Percentiles rank a stretch among this genome's conserved stretches.
These are phyloP conservation scores for Drosophila hydei DNA, from an alignment of 1,140 invertebrate genomes.

Conservation along the genomic window DNA sequence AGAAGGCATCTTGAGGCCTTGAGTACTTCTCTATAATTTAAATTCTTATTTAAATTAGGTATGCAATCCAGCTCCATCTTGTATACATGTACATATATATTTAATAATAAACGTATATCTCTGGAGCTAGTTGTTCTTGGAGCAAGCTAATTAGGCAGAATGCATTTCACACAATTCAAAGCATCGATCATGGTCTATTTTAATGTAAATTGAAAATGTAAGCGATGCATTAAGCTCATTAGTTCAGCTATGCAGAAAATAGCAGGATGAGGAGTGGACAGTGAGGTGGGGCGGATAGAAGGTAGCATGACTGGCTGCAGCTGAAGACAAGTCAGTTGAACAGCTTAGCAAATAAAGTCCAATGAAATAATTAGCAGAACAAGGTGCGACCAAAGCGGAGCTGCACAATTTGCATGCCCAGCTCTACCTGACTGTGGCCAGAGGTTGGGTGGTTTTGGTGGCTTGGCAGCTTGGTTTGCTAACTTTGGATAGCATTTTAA, in stretches of 20 bases:
- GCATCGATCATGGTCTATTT: constrained; percentile 27
- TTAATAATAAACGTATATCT: too few relatives aligned
- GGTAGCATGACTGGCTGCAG: background rate
- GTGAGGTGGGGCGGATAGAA: background rate
- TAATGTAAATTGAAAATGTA: constrained; percentile 26
- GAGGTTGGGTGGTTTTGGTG: background rate
- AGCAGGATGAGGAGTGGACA: background rate
- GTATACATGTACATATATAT: too few relatives aligned
- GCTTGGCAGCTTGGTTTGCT: background rate
- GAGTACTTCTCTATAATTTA: too few relatives aligned
- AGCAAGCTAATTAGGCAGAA: background rate
- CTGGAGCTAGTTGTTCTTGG: background rate
- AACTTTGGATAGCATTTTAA: constrained; percentile 62
- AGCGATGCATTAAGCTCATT: constrained; percentile 57
- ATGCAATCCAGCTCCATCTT: too few relatives aligned
- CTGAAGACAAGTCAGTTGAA: constrained; percentile 46
- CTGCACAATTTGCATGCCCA: constrained; percentile 57
- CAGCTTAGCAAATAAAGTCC: constrained; percentile 61
- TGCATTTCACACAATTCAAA: constrained; percentile 2
- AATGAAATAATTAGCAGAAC: constrained; percentile 74
- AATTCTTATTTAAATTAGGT: too few relatives aligned
- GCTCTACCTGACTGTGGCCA: constrained; percentile 19
- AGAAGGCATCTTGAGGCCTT: too few relatives aligned
- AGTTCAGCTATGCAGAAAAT: constrained; percentile 63
- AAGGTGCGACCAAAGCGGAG: background rate